phyloP scores from a whole-genome alignment of 2,888 invertebrate genomes.

The Netelia fuscicornis region DNA sequence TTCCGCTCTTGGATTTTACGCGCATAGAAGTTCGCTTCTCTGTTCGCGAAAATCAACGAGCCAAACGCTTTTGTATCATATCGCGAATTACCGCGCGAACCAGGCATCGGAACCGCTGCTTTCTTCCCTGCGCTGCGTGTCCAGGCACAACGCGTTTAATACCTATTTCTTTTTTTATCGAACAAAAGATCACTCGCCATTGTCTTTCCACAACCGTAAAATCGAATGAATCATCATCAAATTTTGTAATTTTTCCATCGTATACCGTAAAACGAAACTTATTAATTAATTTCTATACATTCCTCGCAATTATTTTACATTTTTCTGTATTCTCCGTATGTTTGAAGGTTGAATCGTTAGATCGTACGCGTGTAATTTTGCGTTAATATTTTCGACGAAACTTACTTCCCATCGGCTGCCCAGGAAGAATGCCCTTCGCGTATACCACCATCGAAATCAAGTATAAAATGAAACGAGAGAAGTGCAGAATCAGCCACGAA shows the following conservation, averaged over 20 bases:
- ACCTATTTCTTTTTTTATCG: too few species aligned
- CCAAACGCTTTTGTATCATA: conserved; percentile 4
- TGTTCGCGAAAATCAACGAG: neutral
- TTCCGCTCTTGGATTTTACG: conserved; percentile 12
- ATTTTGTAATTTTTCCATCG: too few species aligned
- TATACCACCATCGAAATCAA: neutral
- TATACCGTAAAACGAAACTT: neutral
- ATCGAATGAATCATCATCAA: too few species aligned
- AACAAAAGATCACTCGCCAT: too few species aligned
- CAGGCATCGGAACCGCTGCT: neutral
- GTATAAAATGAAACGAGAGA: neutral
- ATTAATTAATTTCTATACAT: neutral
- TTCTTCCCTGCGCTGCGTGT: neutral
- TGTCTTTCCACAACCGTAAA: too few species aligned
- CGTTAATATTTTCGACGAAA: neutral
- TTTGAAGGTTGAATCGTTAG: neutral
- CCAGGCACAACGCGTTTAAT: neutral
- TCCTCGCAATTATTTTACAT: neutral
- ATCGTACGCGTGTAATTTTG: neutral
- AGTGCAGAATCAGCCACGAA: neutral
- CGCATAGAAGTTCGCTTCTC: neutral
- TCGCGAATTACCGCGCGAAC: too few species aligned
- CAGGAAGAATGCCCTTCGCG: neutral
- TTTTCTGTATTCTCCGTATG: neutral
- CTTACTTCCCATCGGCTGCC: neutral